Evolutionary conservation across 2,113 vertebrate genomes (phyloP).

Genomic region (Cyanoderma ruficeps): DNA sequence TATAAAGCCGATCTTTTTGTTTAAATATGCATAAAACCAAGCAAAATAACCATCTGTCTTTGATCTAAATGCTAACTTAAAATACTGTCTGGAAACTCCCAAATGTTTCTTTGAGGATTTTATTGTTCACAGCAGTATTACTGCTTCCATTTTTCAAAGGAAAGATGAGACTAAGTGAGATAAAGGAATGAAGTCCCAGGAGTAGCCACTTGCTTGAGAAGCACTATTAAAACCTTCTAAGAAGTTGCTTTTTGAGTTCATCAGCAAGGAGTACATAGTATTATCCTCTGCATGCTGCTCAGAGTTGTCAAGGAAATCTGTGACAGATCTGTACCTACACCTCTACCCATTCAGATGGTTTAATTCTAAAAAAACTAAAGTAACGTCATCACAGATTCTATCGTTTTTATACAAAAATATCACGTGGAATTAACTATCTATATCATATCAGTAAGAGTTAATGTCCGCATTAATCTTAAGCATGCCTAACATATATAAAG

Average conservation of each 20-base stretch:
- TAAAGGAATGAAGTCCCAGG: neutral
- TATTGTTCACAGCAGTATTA: neutral
- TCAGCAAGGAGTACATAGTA: neutral
- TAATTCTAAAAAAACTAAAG: neutral
- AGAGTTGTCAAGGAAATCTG: neutral
- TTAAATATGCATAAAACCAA: neutral
- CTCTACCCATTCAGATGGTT: neutral
- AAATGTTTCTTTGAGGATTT: neutral
- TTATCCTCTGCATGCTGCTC: neutral
- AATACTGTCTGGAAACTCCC: neutral
- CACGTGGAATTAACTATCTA: neutral
- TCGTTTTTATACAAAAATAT: neutral
- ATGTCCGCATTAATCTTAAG: neutral
- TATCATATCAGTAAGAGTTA: neutral
- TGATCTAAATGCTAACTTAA: neutral
- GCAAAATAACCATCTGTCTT: neutral
- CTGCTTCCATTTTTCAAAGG: neutral
- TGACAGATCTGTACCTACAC: neutral
- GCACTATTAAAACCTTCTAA: neutral
- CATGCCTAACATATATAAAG: neutral
- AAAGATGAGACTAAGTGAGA: neutral
- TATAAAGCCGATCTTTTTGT: neutral
- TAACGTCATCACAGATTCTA: neutral
- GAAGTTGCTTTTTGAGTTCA: neutral
- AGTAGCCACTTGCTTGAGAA: neutral